phyloP scores from a whole-genome alignment of 1,140 invertebrate genomes.

The Rhopalosiphum maidis region DNA sequence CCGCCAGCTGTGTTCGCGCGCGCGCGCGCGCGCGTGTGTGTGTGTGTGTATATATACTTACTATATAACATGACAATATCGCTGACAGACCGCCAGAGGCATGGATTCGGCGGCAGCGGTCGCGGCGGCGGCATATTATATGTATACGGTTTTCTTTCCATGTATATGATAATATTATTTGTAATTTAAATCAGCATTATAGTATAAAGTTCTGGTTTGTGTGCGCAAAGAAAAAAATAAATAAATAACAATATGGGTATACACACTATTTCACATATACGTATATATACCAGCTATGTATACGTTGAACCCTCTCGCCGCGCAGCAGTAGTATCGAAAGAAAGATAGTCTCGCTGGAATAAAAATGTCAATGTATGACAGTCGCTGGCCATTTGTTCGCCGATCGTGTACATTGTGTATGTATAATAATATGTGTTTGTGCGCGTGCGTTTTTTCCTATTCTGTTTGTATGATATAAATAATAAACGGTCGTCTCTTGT shows the following conservation, averaged over 20 bases:
- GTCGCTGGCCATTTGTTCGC: conserved; percentile 42
- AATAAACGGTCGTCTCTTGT: neutral
- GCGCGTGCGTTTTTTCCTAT: neutral
- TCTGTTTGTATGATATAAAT: neutral
- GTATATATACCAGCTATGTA: neutral
- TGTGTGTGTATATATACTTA: neutral
- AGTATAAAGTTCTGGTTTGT: conserved; percentile 47
- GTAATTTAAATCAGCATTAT: conserved; percentile 52
- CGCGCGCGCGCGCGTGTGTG: neutral
- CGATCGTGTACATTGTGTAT: conserved; percentile 32
- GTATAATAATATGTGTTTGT: neutral
- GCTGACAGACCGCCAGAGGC: conserved; percentile 39
- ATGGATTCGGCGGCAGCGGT: conserved; percentile 5
- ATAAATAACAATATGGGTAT: conserved; percentile 3
- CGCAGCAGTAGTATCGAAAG: conserved; percentile 1
- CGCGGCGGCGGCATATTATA: neutral
- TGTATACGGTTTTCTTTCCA: conserved; percentile 27
- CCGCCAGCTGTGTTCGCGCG: neutral
- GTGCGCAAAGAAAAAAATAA: conserved; percentile 23
- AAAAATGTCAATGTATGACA: conserved; percentile 51
- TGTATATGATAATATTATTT: conserved; percentile 38
- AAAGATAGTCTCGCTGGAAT: conserved; percentile 12
- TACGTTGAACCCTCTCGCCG: neutral
- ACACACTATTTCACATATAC: neutral
- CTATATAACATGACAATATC: conserved; percentile 44